phyloP scores from a whole-genome alignment of 2,888 invertebrate genomes.

The Bugulina stolonifera region DNA sequence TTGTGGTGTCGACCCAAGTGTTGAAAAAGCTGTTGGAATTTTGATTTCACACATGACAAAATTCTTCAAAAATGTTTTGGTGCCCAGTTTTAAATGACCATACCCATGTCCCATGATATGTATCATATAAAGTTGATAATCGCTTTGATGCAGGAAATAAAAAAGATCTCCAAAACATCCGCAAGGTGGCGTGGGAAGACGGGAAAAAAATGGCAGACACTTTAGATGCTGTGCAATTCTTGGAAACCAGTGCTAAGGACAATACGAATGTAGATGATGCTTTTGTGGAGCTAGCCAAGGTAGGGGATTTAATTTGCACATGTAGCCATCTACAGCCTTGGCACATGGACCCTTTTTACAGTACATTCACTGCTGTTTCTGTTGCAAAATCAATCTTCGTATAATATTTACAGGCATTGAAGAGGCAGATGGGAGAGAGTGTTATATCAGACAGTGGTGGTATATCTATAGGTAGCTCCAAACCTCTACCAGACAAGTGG shows the following conservation, averaged over 20 bases:
- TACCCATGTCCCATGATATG: no score
- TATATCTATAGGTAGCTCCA: slow-evolving; percentile 3
- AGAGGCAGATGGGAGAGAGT: slow-evolving; percentile 24
- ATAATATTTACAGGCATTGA: slow-evolving; percentile 9
- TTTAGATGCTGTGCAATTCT: slow-evolving; percentile 38
- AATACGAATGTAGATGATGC: slow-evolving; percentile 48
- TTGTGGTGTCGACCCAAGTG: no score
- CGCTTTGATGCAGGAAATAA: slow-evolving; percentile 48
- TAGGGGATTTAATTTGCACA: slow-evolving; percentile 28
- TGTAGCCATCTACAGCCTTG: neutral
- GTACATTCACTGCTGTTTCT: neutral
- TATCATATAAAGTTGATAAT: no score
- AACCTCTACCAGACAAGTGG: slow-evolving; percentile 2
- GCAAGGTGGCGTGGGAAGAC: slow-evolving; percentile 42
- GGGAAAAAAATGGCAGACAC: slow-evolving; percentile 66
- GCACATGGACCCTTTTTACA: neutral
- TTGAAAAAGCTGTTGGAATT: no score
- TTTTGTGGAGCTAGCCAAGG: slow-evolving; percentile 45
- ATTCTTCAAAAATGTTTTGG: no score
- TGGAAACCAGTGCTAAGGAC: slow-evolving; percentile 48
- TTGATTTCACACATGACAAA: no score
- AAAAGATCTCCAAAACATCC: slow-evolving; percentile 40
- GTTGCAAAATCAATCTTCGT: neutral
- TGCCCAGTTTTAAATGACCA: no score
- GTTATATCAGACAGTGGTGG: neutral